Conservation (phyloP, 2,888 invertebrate species). For the Volucella inanis region DNA sequence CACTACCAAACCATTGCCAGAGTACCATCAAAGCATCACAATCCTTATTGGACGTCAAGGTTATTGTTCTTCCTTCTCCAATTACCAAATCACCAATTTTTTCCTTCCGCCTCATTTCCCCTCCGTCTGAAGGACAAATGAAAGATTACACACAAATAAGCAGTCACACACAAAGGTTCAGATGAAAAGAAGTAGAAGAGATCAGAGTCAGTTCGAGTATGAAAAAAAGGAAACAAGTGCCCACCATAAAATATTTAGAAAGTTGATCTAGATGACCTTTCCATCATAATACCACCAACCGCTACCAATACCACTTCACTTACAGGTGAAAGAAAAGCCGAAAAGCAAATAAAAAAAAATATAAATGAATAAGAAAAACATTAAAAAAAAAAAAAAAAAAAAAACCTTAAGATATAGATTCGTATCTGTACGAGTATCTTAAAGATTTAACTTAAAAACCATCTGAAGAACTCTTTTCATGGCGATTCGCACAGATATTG, state of each 20-base stretch:
- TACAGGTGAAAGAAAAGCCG: constrained; percentile 1
- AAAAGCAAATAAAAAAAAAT: constrained; percentile 23
- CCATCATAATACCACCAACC: constrained; percentile 22
- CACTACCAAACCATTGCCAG: no score
- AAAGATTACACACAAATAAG: constrained; percentile 41
- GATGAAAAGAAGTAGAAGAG: not conserved
- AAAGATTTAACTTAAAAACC: constrained; percentile 4
- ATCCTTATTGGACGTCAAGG: constrained; percentile 48
- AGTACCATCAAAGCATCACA: constrained; percentile 2
- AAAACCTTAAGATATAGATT: constrained; percentile 23
- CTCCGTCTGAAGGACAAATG: constrained; percentile 35
- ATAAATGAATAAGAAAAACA: constrained; percentile 7
- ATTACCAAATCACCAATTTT: constrained; percentile 58
- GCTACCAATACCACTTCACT: constrained; percentile 38
- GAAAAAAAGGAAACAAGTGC: constrained; percentile 16
- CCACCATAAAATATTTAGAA: constrained; percentile 39
- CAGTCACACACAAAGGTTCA: no score
- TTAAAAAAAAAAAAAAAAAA: no score
- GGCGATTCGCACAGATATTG: constrained; percentile 48
- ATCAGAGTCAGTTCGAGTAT: not conserved
- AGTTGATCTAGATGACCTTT: constrained; percentile 74
- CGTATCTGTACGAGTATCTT: not conserved
- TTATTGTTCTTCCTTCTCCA: constrained; percentile 56
- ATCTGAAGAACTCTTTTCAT: constrained; percentile 29
- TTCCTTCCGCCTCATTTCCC: not conserved